Base-by-base conservation (phyloP, 2,888 invertebrate genomes). In the Epinotia nisella region DNA sequence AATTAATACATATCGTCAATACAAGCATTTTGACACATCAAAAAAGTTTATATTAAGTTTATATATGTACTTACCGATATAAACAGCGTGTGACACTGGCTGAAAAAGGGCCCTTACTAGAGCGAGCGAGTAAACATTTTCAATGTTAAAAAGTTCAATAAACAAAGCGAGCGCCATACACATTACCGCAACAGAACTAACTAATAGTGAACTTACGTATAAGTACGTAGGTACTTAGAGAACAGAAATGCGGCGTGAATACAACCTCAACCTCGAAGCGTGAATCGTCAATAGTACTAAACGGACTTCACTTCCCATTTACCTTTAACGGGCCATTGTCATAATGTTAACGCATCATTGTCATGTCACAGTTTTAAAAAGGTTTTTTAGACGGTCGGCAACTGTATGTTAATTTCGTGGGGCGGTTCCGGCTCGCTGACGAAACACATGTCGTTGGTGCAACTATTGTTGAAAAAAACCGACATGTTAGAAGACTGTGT, bases 341-440 rank as follows among this genome's bases (percentile, higher is more conserved):
- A 84, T 82, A 85, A 87, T 87, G 90, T 90, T 91, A 90, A 91
- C 91, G 87, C 87, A 85, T 90, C 89, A 89, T 89, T 90, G 91
- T 92, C 87, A 87, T 90, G 90, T 91, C 89, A 89, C 87, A 89
- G 83, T 84, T 86, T 87, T 84, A 86, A 90, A 89, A 89, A 86
- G 83, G 84, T 83, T 85, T 87, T 73, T 84, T 86, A 81, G 81
- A 79, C 78, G 78, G 82, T 74, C 83, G 81, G 86, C 87, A 88
- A 89, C 88, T 86, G 86, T 90, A 91, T 92, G 91, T 82, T 89
- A 91, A 91, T 91, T 84, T 81, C 78, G 79, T 83, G 78, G 84
- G 87, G 85, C 84, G 87, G 87, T 87, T 86, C 85, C 84, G 87
- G 85, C 84, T 86, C 87, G 85, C 85, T 86, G 90, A 87, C 87